Conservation (phyloP, 2,797 vertebrate species). For the Cebuella pygmaea region DNA sequence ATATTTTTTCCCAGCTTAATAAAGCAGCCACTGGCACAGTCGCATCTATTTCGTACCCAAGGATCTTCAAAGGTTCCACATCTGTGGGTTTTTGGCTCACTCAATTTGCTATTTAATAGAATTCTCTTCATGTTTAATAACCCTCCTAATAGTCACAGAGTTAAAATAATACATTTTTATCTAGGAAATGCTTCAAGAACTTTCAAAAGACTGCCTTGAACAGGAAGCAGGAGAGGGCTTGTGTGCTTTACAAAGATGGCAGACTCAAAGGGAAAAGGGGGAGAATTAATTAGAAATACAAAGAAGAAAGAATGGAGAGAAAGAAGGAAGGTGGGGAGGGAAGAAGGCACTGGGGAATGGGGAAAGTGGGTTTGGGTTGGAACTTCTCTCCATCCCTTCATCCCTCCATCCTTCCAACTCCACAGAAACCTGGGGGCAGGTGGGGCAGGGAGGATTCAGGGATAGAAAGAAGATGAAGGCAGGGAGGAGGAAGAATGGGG, state of each 20-base stretch:
- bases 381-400: too few species aligned
- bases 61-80: slow-evolving; percentile 50
- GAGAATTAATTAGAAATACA: not conserved
- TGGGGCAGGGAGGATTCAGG: too few species aligned
- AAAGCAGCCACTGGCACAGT: not conserved
- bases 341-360: too few species aligned
- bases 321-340: not conserved
- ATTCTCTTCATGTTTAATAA: slow-evolving; percentile 64
- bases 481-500: too few species aligned
- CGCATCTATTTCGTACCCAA: not conserved
- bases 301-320: not conserved
- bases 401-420: too few species aligned
- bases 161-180: slow-evolving; percentile 67
- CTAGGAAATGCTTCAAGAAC: slow-evolving; percentile 49
- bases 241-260: slow-evolving; percentile 11
- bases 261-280: not conserved
- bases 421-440: too few species aligned
- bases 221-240: not conserved
- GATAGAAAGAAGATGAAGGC: too few species aligned
- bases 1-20: not conserved
- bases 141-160: slow-evolving; percentile 52
- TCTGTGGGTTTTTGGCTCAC: slow-evolving; percentile 56
- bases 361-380: not conserved
- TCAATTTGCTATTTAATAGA: slow-evolving; percentile 65
- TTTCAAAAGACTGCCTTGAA: slow-evolving; percentile 34